Base-by-base conservation (phyloP, 1,140 invertebrate species). In the Dendroctonus valens region DNA sequence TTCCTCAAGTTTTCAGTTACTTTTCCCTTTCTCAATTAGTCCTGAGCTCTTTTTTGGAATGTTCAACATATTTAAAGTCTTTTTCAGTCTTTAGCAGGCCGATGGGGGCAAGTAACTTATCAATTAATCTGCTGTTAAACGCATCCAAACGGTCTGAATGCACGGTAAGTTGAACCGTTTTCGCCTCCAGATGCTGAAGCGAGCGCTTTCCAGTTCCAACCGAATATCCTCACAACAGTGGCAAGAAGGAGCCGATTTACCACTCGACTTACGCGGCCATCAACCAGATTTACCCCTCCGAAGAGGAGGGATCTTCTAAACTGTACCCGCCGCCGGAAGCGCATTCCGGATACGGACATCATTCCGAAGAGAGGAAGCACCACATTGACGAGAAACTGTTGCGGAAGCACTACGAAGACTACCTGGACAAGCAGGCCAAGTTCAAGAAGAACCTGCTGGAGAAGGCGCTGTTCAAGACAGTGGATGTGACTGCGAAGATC, bases 401-500 rank as follows among this genome's bases (percentile, higher is more conserved):
- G 8, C 41, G 61, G 7, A 63, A 63, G 48, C 15, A 55, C 7
- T 65, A 65, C 46, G 38, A 65, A 11, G 44, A 52, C 46, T 50
- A 11, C 4, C 6, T 65, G 7, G 44, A 65, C 7, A 65, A 65
- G 11, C 55, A 65, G 9, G 37, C 50, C 5, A 11, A 8, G 9
- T 11, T 44, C 5, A 65, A 65, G 12, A 63, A 40, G 11, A 42
- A 41, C 15, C 9, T 65, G n/a, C 14, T 65, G 3, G 26, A 65
- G 8, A 65, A 64, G 41, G 53, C 52, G 4, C 53, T 65, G 7
- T 42, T 57, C 41, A 65, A 55, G 26, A 65, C 53, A 15, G 50
- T 65, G 7, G 62, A 65, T 57, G 53, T 65, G 7, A 65, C 62
- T 9, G 62, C 62, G 6, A 49, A 49, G 15, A 15, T 65, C 9